Conservation (phyloP, 2,888 invertebrate genomes). For the Acleris holmiana region DNA sequence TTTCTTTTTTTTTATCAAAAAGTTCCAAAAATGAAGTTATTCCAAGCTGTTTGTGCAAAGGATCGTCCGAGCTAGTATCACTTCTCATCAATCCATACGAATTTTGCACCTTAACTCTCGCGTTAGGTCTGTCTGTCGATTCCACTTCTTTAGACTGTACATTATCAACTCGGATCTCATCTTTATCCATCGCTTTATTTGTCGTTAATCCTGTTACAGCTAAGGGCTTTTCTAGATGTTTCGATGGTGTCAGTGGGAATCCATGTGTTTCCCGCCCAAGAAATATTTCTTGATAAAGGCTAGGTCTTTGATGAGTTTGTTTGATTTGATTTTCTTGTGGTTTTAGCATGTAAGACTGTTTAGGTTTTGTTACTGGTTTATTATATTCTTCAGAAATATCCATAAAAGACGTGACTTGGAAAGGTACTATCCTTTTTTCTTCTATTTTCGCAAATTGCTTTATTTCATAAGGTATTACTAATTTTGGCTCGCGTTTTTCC, state of each 20-base stretch:
- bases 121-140: neutral
- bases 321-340: neutral
- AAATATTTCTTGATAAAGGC: neutral
- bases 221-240: too few relatives aligned
- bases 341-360: constrained; percentile 4
- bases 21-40: neutral
- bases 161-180: too few relatives aligned
- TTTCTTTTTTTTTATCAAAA: neutral
- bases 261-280: too few relatives aligned
- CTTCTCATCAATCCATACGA: neutral
- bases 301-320: too few relatives aligned
- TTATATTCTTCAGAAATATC: neutral
- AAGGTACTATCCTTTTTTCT: too few relatives aligned
- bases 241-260: too few relatives aligned
- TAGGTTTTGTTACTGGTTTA: constrained; percentile 1
- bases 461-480: neutral
- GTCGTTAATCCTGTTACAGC: too few relatives aligned
- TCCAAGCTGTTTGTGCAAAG: neutral
- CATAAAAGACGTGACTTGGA: too few relatives aligned
- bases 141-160: neutral
- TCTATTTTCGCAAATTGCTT: neutral
- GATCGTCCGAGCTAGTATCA: neutral
- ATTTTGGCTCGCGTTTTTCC: too few relatives aligned
- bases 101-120: neutral
- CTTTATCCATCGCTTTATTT: too few relatives aligned